Evolutionary conservation across 2,113 vertebrate species (phyloP).

Genomic region (Cinclus mexicanus): DNA sequence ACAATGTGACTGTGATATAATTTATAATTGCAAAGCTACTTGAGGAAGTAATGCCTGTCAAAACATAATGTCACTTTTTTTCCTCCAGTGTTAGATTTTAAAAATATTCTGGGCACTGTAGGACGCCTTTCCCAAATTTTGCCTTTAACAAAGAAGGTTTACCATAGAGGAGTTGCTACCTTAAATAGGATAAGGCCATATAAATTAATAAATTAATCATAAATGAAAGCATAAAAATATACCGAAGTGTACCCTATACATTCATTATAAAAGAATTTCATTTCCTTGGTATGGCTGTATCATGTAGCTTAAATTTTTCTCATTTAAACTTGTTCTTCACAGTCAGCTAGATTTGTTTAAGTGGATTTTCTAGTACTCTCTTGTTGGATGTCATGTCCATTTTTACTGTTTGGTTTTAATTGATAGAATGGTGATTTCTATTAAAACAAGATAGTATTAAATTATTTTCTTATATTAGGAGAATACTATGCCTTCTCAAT

Average conservation of each 20-base stretch:
- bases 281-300: neutral
- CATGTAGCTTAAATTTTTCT: neutral
- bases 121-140: neutral
- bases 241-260: neutral
- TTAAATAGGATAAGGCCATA: neutral
- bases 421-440: neutral
- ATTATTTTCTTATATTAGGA: neutral
- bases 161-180: neutral
- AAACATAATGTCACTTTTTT: neutral
- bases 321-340: neutral
- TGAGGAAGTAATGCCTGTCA: neutral
- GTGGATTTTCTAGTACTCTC: neutral
- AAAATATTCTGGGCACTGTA: neutral
- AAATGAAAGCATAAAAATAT: neutral
- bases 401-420: neutral
- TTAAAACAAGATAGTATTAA: neutral
- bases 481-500: neutral
- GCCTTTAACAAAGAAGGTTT: neutral
- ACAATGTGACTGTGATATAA: neutral
- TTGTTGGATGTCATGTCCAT: neutral
- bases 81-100: neutral
- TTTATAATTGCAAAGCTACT: neutral
- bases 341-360: neutral
- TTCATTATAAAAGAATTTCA: neutral
- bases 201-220: neutral